A percentile compares a stretch with the other conserved stretches of the same genome.
phyloP scores from a whole-genome alignment of 1,140 invertebrate species.

The Dendrolimus punctatus region DNA sequence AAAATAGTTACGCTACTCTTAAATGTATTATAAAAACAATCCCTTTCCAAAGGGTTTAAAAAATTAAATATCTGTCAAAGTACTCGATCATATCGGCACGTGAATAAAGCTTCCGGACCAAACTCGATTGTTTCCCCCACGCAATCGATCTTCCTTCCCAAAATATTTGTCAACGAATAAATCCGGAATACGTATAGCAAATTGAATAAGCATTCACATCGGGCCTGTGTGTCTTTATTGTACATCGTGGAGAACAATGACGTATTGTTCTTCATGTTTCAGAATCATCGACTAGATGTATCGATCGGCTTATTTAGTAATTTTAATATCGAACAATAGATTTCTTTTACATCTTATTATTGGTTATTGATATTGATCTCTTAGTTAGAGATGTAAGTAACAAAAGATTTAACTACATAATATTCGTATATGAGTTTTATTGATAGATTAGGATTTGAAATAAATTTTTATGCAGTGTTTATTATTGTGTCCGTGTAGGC shows the following conservation, averaged over 20 bases:
- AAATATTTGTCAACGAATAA: slow-evolving; percentile 31
- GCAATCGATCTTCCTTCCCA: slow-evolving; percentile 19
- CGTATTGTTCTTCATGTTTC: slow-evolving; percentile 33
- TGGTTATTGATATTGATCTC: slow-evolving; percentile 25
- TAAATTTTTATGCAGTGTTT: no score
- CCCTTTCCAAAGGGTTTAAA: no score
- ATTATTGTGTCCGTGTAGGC: no score
- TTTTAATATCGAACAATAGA: slow-evolving; percentile 43
- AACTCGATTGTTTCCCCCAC: slow-evolving; percentile 17
- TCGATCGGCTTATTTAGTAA: slow-evolving; percentile 36
- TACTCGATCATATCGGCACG: slow-evolving; percentile 3
- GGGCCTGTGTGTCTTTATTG: slow-evolving; percentile 20
- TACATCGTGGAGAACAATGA: slow-evolving; percentile 50
- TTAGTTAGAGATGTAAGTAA: slow-evolving; percentile 1
- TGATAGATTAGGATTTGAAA: no score
- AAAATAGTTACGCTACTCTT: no score
- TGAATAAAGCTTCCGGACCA: slow-evolving; percentile 9
- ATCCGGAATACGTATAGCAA: slow-evolving; percentile 15
- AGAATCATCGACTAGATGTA: slow-evolving; percentile 20
- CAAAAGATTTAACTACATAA: no score
- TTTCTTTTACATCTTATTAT: slow-evolving; percentile 20
- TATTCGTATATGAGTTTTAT: no score
- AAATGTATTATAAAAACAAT: no score
- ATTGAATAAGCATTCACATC: slow-evolving; percentile 20
- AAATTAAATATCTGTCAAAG: no score